phyloP scores from a whole-genome alignment of 1,140 invertebrate genomes.

The Heliconius hermathena region DNA sequence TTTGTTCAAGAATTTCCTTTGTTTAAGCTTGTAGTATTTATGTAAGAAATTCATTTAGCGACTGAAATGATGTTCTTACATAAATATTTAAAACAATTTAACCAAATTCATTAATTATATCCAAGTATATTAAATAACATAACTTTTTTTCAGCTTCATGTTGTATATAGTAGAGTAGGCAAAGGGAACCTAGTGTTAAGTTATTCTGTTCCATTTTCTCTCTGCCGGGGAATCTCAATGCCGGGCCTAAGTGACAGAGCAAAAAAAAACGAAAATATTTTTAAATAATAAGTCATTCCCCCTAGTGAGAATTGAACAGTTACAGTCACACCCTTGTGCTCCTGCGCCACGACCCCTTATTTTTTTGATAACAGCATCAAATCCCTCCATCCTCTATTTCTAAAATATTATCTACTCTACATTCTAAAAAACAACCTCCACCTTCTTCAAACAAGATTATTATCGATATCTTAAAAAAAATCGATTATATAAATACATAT shows the following conservation, averaged over 20 bases:
- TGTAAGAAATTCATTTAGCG: too few relatives aligned
- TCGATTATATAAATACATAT: slow-evolving; percentile 11
- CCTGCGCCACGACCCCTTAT: too few relatives aligned
- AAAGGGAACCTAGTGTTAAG: too few relatives aligned
- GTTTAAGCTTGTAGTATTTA: background rate
- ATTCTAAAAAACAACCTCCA: background rate
- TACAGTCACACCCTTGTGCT: too few relatives aligned
- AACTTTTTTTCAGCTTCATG: background rate
- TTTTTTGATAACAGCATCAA: background rate
- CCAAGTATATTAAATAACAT: background rate
- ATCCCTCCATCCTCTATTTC: background rate
- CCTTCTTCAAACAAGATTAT: background rate
- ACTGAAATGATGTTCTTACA: too few relatives aligned
- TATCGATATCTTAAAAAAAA: slow-evolving; percentile 3
- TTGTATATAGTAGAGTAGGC: too few relatives aligned
- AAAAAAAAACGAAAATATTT: too few relatives aligned
- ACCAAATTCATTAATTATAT: background rate
- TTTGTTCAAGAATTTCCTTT: background rate
- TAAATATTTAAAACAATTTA: background rate
- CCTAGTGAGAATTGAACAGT: too few relatives aligned
- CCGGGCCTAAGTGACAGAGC: too few relatives aligned
- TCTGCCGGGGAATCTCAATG: too few relatives aligned
- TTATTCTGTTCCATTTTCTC: too few relatives aligned
- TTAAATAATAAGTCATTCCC: too few relatives aligned
- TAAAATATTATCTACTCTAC: background rate